phyloP scores from a whole-genome alignment of 2,888 invertebrate species.

The Pterostichus niger region DNA sequence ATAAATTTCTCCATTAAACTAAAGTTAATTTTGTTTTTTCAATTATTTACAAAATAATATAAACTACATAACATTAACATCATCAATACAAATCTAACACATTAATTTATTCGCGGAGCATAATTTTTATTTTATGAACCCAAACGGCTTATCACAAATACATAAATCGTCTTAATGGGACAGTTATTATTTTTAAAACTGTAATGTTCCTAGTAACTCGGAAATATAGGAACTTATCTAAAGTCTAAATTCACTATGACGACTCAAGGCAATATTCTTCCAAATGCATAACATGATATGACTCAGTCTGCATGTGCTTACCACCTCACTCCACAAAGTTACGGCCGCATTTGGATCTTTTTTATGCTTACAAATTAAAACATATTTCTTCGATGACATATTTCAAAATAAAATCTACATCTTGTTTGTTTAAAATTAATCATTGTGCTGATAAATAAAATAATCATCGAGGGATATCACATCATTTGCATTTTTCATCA shows the following conservation, averaged over 20 bases:
- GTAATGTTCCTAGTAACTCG: conserved; percentile 32
- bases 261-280: conserved; percentile 56
- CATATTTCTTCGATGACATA: conserved; percentile 37
- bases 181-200: conserved; percentile 22
- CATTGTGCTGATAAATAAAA: conserved; percentile 50
- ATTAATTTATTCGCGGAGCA: conserved; percentile 42
- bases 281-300: conserved; percentile 35
- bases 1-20: conserved; percentile 43
- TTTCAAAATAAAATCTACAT: conserved; percentile 39
- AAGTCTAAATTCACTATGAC: conserved; percentile 44
- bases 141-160: conserved; percentile 49
- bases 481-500: conserved; percentile 29
- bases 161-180: conserved; percentile 45
- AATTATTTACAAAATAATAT: conserved; percentile 37
- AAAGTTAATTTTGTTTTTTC: conserved; percentile 2
- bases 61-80: conserved; percentile 8
- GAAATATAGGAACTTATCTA: conserved; percentile 58
- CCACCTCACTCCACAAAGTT: conserved; percentile 20
- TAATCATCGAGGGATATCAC: conserved; percentile 43
- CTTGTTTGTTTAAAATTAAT: background rate
- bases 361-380: conserved; percentile 1
- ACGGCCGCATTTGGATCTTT: conserved; percentile 45
- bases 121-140: conserved; percentile 14
- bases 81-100: background rate
- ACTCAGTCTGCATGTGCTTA: conserved; percentile 26